phyloP scores from a whole-genome alignment of 2,113 vertebrate species.

The Lanius collurio region DNA sequence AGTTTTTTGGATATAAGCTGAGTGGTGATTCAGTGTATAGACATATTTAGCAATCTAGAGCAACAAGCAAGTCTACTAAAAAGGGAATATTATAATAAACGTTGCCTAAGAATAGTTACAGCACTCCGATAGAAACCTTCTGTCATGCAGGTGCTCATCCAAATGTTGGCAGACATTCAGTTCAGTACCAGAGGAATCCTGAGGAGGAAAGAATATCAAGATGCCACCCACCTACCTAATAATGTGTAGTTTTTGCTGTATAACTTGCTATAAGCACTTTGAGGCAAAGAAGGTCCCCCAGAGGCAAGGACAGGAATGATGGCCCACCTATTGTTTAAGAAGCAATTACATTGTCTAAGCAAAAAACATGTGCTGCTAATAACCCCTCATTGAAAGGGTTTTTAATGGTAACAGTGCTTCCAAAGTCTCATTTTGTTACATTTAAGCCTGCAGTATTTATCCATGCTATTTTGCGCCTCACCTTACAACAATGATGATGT shows the following conservation, averaged over 20 bases:
- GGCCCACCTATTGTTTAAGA: not conserved
- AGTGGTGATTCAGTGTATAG: not conserved
- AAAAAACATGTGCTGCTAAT: not conserved
- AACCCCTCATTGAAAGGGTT: not conserved
- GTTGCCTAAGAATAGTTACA: not conserved
- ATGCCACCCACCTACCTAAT: not conserved
- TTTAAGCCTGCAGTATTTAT: not conserved
- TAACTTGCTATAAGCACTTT: not conserved
- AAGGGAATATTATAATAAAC: not conserved
- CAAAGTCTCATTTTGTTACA: not conserved
- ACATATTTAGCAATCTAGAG: not conserved
- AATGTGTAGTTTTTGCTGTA: not conserved
- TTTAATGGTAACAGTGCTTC: not conserved
- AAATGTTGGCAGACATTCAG: not conserved
- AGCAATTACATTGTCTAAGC: not conserved
- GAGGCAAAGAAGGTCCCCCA: not conserved
- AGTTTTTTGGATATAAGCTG: not conserved
- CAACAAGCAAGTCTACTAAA: not conserved
- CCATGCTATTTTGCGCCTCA: accelerated
- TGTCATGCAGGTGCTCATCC: conserved; percentile 19
- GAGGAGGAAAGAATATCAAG: not conserved
- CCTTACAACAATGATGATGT: not conserved
- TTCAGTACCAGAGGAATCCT: not conserved
- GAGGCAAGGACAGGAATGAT: not conserved
- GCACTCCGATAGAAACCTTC: not conserved